Base-by-base conservation (phyloP, 2,888 invertebrate species). In the Ophonus ardosiacus region DNA sequence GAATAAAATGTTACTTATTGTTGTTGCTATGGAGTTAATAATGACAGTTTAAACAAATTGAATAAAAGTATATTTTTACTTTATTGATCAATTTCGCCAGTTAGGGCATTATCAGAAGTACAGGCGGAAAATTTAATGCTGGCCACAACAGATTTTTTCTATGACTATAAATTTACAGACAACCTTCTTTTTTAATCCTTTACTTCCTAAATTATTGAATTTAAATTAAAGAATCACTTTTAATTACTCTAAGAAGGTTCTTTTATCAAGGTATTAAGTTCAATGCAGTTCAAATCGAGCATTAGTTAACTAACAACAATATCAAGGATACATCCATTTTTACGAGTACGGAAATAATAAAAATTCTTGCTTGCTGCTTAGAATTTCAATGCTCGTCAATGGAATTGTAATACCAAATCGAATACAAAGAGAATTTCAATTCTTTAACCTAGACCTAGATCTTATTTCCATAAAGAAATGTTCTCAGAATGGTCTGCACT, bases 401-500 rank as follows among this genome's bases (percentile, higher is more conserved):
- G 38, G 31, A 38, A 68, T 38, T 68, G 68, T 31, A 68, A 68
- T 68, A 63, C 10, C 24, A 63, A 31, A 68, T 68, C 31, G 31
- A 24, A 21, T 38, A 10, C 15, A 31, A 68, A 31, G n/a, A 31
- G 68, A 68, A 68, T 68, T 68, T 15, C 15, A 68, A 68, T 68
- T 63, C n/a, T 3, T 6, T 68, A 68, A 68, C 68, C 68, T 68
- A 68, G 68, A 68, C 68, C 68, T 38, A 68, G 68, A 68, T 68
- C 68, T 65, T 65, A 24, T 15, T 21, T 21, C 21, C 21, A 38
- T 31, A 68, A 10, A 10, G 7, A 38, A 15, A 68, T 31, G 15
- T 68, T 68, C 38, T 38, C 13, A 15, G 38, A 38, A 68, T 38
- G 10, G 13, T 8, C 10, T 4, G 13, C 13, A 51, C 43, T 51